Base-by-base conservation (phyloP, 1,140 invertebrate genomes). In the Hylaeus volcanicus region DNA sequence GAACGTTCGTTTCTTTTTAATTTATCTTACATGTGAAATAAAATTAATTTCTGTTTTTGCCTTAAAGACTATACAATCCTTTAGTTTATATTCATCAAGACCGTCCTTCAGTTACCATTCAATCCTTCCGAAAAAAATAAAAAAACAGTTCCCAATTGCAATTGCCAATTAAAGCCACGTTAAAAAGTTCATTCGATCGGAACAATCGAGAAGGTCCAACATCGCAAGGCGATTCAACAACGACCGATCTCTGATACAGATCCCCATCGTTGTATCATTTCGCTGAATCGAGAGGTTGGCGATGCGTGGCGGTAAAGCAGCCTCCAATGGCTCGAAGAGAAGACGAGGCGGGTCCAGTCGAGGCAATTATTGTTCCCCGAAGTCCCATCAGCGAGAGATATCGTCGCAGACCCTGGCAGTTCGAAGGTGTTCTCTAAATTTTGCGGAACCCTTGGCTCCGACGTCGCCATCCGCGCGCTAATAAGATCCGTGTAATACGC, bases 351-450 rank as follows among this genome's bases (percentile, higher is more conserved):
- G 61, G 39, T 14, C 56, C 79, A 70, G 61, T 26, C 65, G 15
- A 66, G 61, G 74, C 77, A 88, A 89, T 89, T 89, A 90, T 90
- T 90, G 82, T 89, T 89, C 88, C 83, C 89, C 53, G 14, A 88
- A 85, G 88, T 84, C 77, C 86, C 84, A 88, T 89, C 88, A 82
- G 14, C 55, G 78, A 85, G 82, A 89, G 77, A 88, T 87, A 88
- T 84, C 77, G 80, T 43, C 56, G 43, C 56, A 74, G 70, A 79
- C 81, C 66, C 70, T 69, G 65, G 58, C 74, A 72, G 78, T 53
- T 26, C 66, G 58, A 60, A 81, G 82, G 41, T 58, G 37, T 77
- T 56, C 53, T 64, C 73, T 87, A 85, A 87, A 88, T 88, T 87
- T 74, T 63, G 55, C 39, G 61, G 48, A 41, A 79, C 58, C 53